Evolutionary conservation across 2,113 vertebrate genomes (phyloP).

Genomic region (Rhinolophus sinicus): DNA sequence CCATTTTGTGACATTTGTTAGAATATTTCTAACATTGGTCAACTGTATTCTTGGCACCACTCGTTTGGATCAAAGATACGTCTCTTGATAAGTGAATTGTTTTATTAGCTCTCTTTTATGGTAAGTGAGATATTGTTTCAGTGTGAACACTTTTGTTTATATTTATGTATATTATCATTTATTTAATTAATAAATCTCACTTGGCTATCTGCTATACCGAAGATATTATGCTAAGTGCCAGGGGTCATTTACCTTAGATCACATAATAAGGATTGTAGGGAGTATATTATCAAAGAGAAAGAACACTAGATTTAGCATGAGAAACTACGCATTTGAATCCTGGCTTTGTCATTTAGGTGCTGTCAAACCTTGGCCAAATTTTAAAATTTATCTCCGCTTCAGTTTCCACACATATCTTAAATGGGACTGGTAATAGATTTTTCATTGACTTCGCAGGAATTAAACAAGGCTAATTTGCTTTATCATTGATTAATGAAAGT

Average conservation of each 20-base stretch:
- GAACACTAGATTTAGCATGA: not conserved
- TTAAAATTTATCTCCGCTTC: not conserved
- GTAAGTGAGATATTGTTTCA: not conserved
- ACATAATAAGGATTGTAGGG: not conserved
- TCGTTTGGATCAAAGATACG: not conserved
- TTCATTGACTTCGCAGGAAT: not conserved
- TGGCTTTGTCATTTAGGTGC: not conserved
- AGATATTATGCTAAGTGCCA: not conserved
- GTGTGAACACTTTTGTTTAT: not conserved
- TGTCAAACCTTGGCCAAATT: not conserved
- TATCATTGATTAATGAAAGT: not conserved
- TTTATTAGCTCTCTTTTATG: not conserved
- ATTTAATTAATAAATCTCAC: not conserved
- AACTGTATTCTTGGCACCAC: not conserved
- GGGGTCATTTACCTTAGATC: not conserved
- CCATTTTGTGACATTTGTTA: not conserved
- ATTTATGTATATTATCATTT: not conserved
- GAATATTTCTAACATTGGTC: not conserved
- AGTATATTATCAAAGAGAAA: not conserved
- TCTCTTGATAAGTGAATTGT: not conserved
- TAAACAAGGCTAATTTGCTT: conserved; percentile 28
- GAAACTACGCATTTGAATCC: not conserved
- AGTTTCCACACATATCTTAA: not conserved
- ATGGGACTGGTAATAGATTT: not conserved
- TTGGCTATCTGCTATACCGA: not conserved